Conservation (phyloP, 2,888 invertebrate species). For the Andricus curvator region DNA sequence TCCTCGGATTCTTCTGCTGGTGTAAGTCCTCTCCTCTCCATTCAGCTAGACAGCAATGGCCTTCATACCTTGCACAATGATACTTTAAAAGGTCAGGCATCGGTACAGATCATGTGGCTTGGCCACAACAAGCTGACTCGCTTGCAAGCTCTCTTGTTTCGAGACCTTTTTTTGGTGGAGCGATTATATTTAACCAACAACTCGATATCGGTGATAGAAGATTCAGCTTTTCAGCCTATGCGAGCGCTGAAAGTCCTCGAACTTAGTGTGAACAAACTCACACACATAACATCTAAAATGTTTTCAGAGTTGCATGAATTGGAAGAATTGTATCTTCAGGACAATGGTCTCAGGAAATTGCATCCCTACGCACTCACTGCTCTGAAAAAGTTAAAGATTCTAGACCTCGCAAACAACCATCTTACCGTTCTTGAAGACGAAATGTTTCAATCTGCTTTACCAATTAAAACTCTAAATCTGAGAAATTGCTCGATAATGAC, state of each 20-base stretch:
- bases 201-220: slow-evolving; percentile 89
- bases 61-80: slow-evolving; percentile 88
- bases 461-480: slow-evolving; percentile 86
- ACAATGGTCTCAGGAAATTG: slow-evolving; percentile 86
- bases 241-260: slow-evolving; percentile 89
- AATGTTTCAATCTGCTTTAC: slow-evolving; percentile 87
- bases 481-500: slow-evolving; percentile 87
- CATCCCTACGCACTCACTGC: slow-evolving; percentile 87
- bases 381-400: slow-evolving; percentile 86
- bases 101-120: slow-evolving; percentile 93
- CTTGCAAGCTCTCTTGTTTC: slow-evolving; percentile 87
- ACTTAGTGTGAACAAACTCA: slow-evolving; percentile 88
- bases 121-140: slow-evolving; percentile 89
- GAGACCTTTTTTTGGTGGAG: slow-evolving; percentile 88
- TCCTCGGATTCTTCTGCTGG: slow-evolving; percentile 63
- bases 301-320: slow-evolving; percentile 89
- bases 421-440: slow-evolving; percentile 86
- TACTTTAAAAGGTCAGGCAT: slow-evolving; percentile 88
- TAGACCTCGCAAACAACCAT: slow-evolving; percentile 90
- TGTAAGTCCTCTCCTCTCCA: slow-evolving; percentile 85
- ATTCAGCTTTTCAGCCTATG: slow-evolving; percentile 89
- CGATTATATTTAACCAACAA: slow-evolving; percentile 91
- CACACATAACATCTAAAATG: slow-evolving; percentile 85
- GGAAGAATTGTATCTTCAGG: slow-evolving; percentile 88
- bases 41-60: slow-evolving; percentile 89